Conservation (phyloP, 2,113 vertebrate genomes). For the Panurus biarmicus region DNA sequence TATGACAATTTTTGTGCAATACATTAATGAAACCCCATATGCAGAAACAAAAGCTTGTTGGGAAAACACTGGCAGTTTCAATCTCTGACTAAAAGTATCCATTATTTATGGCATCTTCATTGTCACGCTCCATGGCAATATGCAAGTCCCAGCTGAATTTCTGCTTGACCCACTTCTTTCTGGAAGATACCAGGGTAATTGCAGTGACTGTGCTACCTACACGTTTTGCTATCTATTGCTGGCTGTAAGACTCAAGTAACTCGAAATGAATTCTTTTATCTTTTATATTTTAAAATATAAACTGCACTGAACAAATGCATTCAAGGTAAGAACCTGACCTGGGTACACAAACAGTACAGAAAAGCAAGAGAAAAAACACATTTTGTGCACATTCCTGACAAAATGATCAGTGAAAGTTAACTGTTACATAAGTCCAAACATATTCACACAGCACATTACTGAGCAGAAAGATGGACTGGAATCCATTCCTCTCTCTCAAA, state of each 20-base stretch:
- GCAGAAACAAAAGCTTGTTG: neutral
- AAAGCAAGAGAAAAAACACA: neutral
- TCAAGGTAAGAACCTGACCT: neutral
- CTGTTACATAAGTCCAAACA: neutral
- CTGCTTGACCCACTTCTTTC: neutral
- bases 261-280: neutral
- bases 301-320: conserved; percentile 20
- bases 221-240: neutral
- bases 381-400: neutral
- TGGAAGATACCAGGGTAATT: neutral
- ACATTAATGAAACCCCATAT: neutral
- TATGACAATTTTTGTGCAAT: neutral
- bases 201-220: neutral
- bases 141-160: neutral
- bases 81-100: neutral
- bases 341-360: neutral
- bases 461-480: neutral
- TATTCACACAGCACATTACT: neutral
- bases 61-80: neutral
- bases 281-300: conserved; percentile 31
- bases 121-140: neutral
- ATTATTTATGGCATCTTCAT: neutral
- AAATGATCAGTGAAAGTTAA: neutral
- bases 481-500: neutral
- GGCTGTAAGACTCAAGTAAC: neutral